phyloP scores from a whole-genome alignment of 2,797 vertebrate species.

The Acrocephalus scirpaceus region DNA sequence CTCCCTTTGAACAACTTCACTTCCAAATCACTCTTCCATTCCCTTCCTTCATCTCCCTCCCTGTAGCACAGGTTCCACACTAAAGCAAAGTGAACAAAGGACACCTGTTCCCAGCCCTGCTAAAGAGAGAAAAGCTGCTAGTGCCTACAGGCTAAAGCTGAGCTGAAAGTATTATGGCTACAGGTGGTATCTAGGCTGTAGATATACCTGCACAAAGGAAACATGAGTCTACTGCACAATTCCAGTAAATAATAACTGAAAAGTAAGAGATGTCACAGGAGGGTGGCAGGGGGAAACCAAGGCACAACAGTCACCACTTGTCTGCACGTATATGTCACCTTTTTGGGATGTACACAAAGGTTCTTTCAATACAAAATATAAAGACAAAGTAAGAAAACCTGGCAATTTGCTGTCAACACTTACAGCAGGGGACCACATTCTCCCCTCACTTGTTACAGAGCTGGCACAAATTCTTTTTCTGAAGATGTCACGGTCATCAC shows the following conservation, averaged over 20 bases:
- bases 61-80: background rate
- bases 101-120: background rate
- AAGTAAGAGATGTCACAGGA: background rate
- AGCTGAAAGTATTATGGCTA: background rate
- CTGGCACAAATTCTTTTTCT: background rate
- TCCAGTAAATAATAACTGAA: background rate
- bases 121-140: background rate
- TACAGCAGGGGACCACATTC: background rate
- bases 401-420: background rate
- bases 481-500: background rate
- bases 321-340: background rate
- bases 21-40: background rate
- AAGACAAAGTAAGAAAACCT: background rate
- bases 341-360: background rate
- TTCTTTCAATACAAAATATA: background rate
- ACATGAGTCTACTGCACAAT: background rate
- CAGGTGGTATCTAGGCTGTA: background rate
- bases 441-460: background rate
- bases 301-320: background rate
- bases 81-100: background rate
- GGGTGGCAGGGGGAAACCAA: background rate
- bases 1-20: constrained; percentile 11
- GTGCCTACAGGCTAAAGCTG: constrained; percentile 13
- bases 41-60: background rate
- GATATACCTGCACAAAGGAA: background rate